Base-by-base conservation (phyloP, 2,113 vertebrate genomes). In the Petrocephalus microphthalmus region DNA sequence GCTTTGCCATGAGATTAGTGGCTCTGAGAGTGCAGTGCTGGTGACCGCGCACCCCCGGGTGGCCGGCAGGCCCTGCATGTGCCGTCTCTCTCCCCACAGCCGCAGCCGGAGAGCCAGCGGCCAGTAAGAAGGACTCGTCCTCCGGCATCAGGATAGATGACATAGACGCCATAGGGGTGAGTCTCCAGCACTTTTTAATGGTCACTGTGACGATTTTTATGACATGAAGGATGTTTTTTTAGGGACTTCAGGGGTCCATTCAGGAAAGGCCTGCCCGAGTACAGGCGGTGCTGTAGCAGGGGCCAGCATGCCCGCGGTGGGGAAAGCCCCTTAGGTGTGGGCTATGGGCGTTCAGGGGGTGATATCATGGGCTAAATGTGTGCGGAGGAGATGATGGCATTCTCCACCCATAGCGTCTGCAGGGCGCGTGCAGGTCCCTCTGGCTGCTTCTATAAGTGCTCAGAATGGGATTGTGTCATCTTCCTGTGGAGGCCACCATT, bases 401-500 rank as follows among this genome's bases (percentile, higher is more conserved):
- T 53, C 49, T 85, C 51, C 84, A 85, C 84, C 81, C 81, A 83
- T 42, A 47, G 22, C 53, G 7, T 25, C 20, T 33, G 37, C 82
- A 17, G 19, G 82, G 0, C 7, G 82, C 33, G 82, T 42, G 54
- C 10, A 13, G 19, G 13, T 42, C 85, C 29, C 29, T 42, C 53
- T 57, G 29, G 29, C 22, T 83, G 20, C 33, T 3, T 11, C 20
- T 56, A 64, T 37, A 20, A 45, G 52, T 13, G n/a, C 57, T n/a
- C 19, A 85, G n/a, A 13, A 87, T 85, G 53, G 49, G 45, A 51
- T n/a, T 74, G 81, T 81, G 53, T 85, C 19, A 45, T 87, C 85
- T 53, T 89, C 86, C 56, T 87, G 81, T 67, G 42, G 82, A 51
- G 78, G 60, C 29, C 81, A 6, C 17, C 74, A 82, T 89, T 81